phyloP scores from a whole-genome alignment of 2,888 invertebrate genomes.

The Pilophorus perplexus region DNA sequence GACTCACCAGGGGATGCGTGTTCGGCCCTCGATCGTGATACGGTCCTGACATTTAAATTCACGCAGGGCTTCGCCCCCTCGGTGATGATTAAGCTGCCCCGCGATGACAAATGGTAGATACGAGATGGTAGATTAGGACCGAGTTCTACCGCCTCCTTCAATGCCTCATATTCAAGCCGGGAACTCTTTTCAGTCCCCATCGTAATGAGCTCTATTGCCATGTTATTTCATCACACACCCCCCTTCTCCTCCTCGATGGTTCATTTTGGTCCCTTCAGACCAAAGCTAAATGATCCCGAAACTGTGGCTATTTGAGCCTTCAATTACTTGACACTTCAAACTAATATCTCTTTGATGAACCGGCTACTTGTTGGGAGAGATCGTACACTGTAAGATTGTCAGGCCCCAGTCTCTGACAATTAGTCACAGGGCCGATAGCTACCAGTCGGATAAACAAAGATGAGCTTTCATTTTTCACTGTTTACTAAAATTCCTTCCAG shows the following conservation, averaged over 20 bases:
- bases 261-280: not conserved
- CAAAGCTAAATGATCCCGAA: conserved; percentile 35
- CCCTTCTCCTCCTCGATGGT: not conserved
- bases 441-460: no score
- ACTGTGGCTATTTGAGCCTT: conserved; percentile 26
- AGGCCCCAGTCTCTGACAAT: no score
- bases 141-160: conserved; percentile 24
- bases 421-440: no score
- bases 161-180: conserved; percentile 34
- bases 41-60: conserved; percentile 38
- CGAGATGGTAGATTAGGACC: conserved; percentile 27
- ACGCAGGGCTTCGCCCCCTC: conserved; percentile 15
- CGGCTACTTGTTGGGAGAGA: conserved; percentile 32
- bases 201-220: conserved; percentile 34
- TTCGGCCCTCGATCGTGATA: conserved; percentile 36
- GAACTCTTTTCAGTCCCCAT: not conserved
- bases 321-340: conserved; percentile 33
- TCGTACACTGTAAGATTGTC: no score
- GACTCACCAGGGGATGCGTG: no score
- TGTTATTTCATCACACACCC: conserved; percentile 33
- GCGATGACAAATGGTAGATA: conserved; percentile 37
- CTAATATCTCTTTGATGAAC: conserved; percentile 39
- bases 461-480: no score
- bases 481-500: no score
- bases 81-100: conserved; percentile 28